Evolutionary conservation across 92 coral and sea anemone species (phyloP).

Genomic region (Anthopleura xanthogrammica): DNA sequence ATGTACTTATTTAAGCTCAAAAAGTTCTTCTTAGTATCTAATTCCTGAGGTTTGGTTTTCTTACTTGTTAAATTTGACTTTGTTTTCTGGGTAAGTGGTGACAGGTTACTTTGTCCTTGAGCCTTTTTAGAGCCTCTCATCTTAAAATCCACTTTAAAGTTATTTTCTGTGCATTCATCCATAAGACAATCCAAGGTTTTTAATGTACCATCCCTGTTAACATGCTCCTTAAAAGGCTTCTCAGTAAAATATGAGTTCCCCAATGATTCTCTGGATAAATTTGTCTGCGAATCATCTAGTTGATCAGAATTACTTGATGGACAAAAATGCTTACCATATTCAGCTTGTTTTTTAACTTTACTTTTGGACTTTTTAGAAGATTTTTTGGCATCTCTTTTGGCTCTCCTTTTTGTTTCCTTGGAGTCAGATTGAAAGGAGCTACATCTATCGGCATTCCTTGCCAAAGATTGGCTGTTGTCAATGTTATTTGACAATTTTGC

Average conservation of each 20-base stretch:
- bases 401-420: neutral
- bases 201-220: neutral
- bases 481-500: neutral
- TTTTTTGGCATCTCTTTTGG: neutral
- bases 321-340: too few relatives aligned
- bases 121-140: neutral
- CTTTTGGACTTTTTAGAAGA: neutral
- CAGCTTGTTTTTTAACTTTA: neutral
- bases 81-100: neutral
- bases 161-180: neutral
- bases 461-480: neutral
- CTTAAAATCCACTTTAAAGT: neutral
- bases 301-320: neutral
- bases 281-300: neutral
- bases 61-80: constrained; percentile 15
- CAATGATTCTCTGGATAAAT: neutral
- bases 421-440: neutral
- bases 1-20: constrained; percentile 2
- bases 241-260: neutral
- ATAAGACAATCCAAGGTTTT: neutral
- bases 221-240: neutral
- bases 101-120: neutral
- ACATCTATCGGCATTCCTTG: neutral
- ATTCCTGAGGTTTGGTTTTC: neutral
- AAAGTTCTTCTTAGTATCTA: neutral